These are phyloP conservation scores for Rhodophaea formosa DNA, from an alignment of 2,888 invertebrate genomes.

Conservation along the genomic window DNA sequence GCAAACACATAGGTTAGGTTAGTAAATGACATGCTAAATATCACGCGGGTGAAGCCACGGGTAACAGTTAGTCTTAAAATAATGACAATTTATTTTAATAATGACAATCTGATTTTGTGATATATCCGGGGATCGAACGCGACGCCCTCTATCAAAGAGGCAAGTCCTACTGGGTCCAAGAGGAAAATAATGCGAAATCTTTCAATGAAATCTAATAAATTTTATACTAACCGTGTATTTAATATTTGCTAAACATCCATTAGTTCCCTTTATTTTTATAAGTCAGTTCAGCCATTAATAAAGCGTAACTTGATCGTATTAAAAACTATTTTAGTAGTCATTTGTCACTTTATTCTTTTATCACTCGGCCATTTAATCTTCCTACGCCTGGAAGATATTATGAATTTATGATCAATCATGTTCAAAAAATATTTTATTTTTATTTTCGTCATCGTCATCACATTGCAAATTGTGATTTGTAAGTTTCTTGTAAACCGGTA, in stretches of 20 bases:
- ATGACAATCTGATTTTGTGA: too few relatives aligned
- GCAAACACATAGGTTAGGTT: too few relatives aligned
- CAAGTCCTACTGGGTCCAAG: too few relatives aligned
- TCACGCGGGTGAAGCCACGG: too few relatives aligned
- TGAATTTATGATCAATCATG: neutral
- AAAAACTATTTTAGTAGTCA: neutral
- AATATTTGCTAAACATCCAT: neutral
- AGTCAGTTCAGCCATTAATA: neutral
- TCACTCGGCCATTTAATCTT: neutral
- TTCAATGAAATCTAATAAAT: too few relatives aligned
- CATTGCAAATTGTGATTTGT: neutral
- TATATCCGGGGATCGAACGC: too few relatives aligned
- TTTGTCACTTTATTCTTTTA: slow-evolving; percentile 3
- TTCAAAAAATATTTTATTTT: neutral
- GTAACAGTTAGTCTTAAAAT: too few relatives aligned
- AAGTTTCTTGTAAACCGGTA: neutral
- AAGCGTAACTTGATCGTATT: neutral
- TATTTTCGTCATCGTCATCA: neutral
- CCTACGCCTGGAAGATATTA: slow-evolving; percentile 1
- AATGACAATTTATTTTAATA: too few relatives aligned
- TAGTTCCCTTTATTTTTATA: neutral
- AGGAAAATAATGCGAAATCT: too few relatives aligned
- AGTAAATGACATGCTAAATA: too few relatives aligned
- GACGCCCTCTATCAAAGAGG: too few relatives aligned
- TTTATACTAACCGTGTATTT: too few relatives aligned